Conservation (phyloP, 2,113 vertebrate species). For the Glaucomys volans region DNA sequence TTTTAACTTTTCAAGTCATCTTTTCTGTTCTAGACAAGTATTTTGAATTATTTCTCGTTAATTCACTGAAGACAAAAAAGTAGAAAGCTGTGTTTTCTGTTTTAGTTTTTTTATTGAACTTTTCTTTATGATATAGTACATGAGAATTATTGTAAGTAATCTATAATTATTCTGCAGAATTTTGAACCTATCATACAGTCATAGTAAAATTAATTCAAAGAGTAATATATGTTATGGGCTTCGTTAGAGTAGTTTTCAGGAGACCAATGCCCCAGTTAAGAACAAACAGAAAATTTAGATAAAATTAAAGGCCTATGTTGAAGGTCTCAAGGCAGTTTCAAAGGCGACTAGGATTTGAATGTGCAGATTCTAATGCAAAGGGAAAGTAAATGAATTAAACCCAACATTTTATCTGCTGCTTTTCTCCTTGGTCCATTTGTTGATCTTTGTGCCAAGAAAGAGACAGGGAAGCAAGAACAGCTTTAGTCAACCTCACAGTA, state of each 20-base stretch:
- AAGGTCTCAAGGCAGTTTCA: not conserved
- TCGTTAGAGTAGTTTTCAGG: not conserved
- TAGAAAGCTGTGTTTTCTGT: not conserved
- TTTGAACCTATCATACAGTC: not conserved
- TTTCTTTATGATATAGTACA: not conserved
- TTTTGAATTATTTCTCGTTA: constrained; percentile 31
- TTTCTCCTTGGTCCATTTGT: not conserved
- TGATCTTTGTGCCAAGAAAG: not conserved
- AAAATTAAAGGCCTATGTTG: not conserved
- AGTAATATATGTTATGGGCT: not conserved
- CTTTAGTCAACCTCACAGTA: not conserved
- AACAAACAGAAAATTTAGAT: not conserved
- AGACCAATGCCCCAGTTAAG: not conserved
- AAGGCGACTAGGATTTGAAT: not conserved
- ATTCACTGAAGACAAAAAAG: not conserved
- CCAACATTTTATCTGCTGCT: not conserved
- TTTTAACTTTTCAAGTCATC: not conserved
- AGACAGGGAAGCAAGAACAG: not conserved
- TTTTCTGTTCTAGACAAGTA: not conserved
- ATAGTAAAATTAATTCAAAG: not conserved
- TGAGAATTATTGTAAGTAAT: not conserved
- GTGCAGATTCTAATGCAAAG: not conserved
- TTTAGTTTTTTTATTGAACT: not conserved
- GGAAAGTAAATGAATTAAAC: not conserved
- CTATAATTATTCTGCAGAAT: not conserved